Evolutionary conservation across 2,888 invertebrate species (phyloP), one percentile per base, ranked within the genome.

Genomic region (Brenthis ino): DNA sequence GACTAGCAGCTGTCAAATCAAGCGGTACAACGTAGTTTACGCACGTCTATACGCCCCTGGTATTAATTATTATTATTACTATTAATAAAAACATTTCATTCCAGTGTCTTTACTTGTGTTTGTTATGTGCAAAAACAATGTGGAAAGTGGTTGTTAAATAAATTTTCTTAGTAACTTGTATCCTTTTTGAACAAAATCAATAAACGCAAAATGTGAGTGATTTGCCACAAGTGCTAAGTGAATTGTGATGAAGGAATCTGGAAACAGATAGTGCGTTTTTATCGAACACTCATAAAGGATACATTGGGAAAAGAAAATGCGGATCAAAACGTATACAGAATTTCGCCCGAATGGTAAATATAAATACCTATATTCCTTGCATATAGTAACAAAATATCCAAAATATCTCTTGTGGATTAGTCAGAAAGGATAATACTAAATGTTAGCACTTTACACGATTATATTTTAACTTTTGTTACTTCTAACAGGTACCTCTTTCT

Each of bases 111-210:
- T 93, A 88, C 93, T 93, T 93, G 93, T 89, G 89, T 93, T 90
- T 93, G 93, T 89, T 84, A 83, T 85, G 91, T 87, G 91, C 91
- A 92, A 92, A 91, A 91, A 92, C 91, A 93, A 93, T 93, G 93
- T 92, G 90, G 89, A 92, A 89, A 94, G 94, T 94, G 93, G 93
- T 89, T 93, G 93, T 89, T 93, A 93, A 89, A 81, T 77, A 77
- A 78, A 82, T 85, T 89, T 89, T 91, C 91, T 78, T 75, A 90
- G 89, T 90, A 92, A 84, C 87, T 90, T 89, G 89, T 92, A 90
- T 91, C 91, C 93, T 91, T 92, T 92, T 85, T 89, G 88, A 89
- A 84, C 84, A 72, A 76, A 71, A 81, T 86, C 82, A 80, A 85
- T 79, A 79, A 74, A 87, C 87, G 84, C 83, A 86, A 88, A 89